Percentiles rank a stretch among this genome's conserved stretches.
Conservation (phyloP, 2,888 invertebrate genomes). For the Patella pellucida region DNA sequence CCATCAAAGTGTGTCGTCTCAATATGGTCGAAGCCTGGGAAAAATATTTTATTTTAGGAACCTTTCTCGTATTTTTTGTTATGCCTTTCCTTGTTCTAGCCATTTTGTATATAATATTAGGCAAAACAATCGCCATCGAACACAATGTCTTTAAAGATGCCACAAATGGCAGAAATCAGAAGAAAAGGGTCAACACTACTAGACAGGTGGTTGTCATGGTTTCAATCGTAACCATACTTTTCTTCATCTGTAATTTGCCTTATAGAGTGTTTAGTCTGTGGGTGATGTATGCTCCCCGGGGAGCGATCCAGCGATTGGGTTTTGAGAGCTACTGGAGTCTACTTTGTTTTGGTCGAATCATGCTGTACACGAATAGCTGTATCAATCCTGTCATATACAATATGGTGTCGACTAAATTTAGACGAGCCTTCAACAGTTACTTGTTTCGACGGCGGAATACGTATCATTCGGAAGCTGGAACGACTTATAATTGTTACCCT, state of each 20-base stretch:
- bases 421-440: conserved; percentile 59
- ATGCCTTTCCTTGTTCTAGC: conserved; percentile 37
- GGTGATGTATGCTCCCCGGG: conserved; percentile 39
- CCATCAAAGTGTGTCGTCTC: conserved; percentile 46
- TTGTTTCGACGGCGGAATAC: conserved; percentile 3
- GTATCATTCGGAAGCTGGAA: neutral
- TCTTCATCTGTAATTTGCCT: conserved; percentile 51
- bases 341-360: conserved; percentile 40
- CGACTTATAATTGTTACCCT: neutral
- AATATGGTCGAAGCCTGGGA: conserved; percentile 36
- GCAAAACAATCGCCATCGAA: conserved; percentile 20
- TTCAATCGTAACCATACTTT: conserved; percentile 40
- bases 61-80: conserved; percentile 35
- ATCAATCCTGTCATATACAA: conserved; percentile 52
- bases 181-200: conserved; percentile 4
- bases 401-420: conserved; percentile 43
- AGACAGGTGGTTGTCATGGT: conserved; percentile 45
- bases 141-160: neutral
- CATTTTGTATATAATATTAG: conserved; percentile 33
- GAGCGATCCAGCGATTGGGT: conserved; percentile 35
- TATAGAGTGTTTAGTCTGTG: conserved; percentile 43
- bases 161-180: conserved; percentile 14
- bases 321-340: conserved; percentile 43
- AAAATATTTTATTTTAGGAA: conserved; percentile 30
- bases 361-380: conserved; percentile 63